Base-by-base conservation (phyloP, 2,113 vertebrate genomes). In the Lophochroa leadbeateri region DNA sequence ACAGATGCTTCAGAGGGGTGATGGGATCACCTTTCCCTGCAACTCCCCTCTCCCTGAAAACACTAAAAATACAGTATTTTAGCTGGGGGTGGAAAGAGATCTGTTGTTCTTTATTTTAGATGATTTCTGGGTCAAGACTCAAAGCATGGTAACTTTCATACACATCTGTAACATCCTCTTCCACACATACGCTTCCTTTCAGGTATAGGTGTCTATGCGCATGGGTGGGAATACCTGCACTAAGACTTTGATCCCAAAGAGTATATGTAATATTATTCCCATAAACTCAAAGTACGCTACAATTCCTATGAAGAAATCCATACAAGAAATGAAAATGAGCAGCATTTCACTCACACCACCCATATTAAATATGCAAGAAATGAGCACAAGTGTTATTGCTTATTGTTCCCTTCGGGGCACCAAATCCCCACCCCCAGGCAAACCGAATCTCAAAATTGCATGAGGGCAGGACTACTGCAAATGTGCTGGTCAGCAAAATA, bases 391-490 rank as follows among this genome's bases (percentile, higher is more conserved):
- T 11, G 6, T 29, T 31, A 41, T 1, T 3, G 5, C 7, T 70
- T 17, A 18, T 27, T 41, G 28, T 13, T 91, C 28, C 31, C 46
- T 68, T 41, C 0, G 1, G 27, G 11, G 18, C 28, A 89, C 7
- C 29, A 57, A 76, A 67, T 23, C 57, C 29, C 15, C 6, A 4
- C 16, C 2, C 14, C 4, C 16, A 86, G 19, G n/a, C 23, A 75
- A 70, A 75, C 9, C 33, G n/a, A 87, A 69, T 7, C 1, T 7
- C 53, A 80, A 21, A 13, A 52, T 0, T 11, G 4, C 29, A 14
- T 5, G 15, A 87, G 7, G 24, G 29, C 28, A 91, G 12, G 27
- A 67, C 21, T 68, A 31, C 3, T 10, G 78, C 15, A 65, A 39
- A 82, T 7, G 7, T 6, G 4, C 23, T 84, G 35, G 29, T 67